Base-by-base conservation (phyloP, 2,113 vertebrate species). In the Hemicordylus capensis region DNA sequence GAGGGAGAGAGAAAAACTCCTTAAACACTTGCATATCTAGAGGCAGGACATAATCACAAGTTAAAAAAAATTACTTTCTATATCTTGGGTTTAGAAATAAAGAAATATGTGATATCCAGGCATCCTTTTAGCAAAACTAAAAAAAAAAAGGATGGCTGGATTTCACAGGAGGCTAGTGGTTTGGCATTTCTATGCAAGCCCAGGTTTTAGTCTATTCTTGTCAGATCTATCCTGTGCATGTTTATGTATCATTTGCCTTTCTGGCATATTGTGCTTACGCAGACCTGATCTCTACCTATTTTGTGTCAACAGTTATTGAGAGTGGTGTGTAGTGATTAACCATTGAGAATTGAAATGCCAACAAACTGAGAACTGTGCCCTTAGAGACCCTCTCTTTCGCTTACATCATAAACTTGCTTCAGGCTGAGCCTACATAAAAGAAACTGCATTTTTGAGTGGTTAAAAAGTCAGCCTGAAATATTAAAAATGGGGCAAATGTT, bases 181-280 rank as follows among this genome's bases (percentile, higher is more conserved):
- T 75, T 77, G 87, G 84, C 87, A 79, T 83, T 90, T 90, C 89
- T 93, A 92, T 93, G 87, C 93, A 92, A 94, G 94, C 93, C 8
- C 94, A 89, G 95, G 89, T 92, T 95, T 96, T 93, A 94, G 93
- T 95, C 94, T 95, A 83, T 96, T 97, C 94, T 96, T 95, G 94
- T 95, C 92, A 86, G 92, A 91, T 93, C 91, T 93, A 88, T 85
- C 94, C 94, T 90, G 91, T 95, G 88, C 88, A 89, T 96, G 92
- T 97, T 97, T 97, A 95, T 95, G 95, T 94, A 95, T 78, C 94
- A 93, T 96, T 96, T 95, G 94, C 95, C 95, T 96, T 95, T 96
- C 96, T 97, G 97, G 97, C 97, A 98, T 98, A 96, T 96, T 94
- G 87, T 96, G 96, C 97, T 96, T 98, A 97, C 96, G 96, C 95